Percentiles rank a stretch among this genome's conserved stretches.
phyloP scores from a whole-genome alignment of 2,113 vertebrate genomes.

The Pluvianellus socialis region DNA sequence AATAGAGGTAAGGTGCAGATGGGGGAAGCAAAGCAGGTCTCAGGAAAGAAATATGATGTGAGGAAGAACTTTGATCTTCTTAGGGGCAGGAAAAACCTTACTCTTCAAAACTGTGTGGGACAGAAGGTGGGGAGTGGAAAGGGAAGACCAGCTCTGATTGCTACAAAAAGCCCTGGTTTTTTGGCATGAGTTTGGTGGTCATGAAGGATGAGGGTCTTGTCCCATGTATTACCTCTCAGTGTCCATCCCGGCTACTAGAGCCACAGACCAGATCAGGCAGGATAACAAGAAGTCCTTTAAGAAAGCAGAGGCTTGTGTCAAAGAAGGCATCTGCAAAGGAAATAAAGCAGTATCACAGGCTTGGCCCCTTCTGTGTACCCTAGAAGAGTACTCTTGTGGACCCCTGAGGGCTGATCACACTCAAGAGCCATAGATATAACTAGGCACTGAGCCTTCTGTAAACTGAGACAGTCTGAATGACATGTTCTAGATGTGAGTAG shows the following conservation, averaged over 20 bases:
- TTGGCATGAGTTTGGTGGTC: not conserved
- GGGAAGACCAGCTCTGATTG: not conserved
- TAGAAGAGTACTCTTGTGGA: not conserved
- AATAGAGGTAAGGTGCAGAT: not conserved
- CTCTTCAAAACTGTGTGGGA: not conserved
- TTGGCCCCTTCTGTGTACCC: not conserved
- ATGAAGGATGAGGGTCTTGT: not conserved
- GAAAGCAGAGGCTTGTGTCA: not conserved
- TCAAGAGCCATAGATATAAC: not conserved
- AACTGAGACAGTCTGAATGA: not conserved
- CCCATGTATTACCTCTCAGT: not conserved
- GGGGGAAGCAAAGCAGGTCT: not conserved
- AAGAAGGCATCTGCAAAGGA: not conserved
- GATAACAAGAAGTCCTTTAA: not conserved
- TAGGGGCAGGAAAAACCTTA: not conserved
- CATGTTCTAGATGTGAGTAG: not conserved
- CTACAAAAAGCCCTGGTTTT: not conserved
- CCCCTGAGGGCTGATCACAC: not conserved
- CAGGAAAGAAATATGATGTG: not conserved
- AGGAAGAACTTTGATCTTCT: not conserved
- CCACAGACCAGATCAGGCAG: not conserved
- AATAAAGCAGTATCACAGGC: not conserved
- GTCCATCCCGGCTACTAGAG: not conserved
- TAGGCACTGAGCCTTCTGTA: not conserved
- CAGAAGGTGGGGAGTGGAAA: not conserved